Base-by-base conservation (phyloP, 2,888 invertebrate species). In the Heterodera filipjevi region DNA sequence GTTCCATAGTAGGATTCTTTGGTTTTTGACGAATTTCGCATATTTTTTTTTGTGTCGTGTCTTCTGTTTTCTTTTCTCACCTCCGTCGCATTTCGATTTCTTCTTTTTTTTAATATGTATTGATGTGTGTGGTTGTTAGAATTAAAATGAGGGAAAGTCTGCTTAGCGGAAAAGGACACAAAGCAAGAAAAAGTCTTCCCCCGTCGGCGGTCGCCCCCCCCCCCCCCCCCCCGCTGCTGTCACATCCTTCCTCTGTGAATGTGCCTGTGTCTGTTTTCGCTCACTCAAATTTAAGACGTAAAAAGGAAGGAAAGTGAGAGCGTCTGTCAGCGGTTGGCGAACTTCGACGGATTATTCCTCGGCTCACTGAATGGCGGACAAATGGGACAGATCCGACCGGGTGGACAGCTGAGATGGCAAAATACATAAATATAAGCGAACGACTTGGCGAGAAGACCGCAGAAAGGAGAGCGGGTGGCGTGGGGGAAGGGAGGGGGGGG, bases 241-340 rank as follows among this genome's bases (percentile, higher is more conserved):
- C 68, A 68, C 68, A 68, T 68, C 59, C 59, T 59, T 68, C 68
- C 33, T 68, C 8, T 33, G 30, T 66, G 66, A 32, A 32, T 68
- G 12, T 66, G 10, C 2, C 6, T 66, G 32, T 68, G 33, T 68
- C 35, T 68, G 33, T 35, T 35, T 35, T 68, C 66, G 30, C 66
- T 49, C 68, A 32, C 33, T 66, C 66, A 68, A 32, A 33, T 68
- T 68, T 68, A 68, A 68, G 68, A 68, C 68, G 32, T 68, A 68
- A 68, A 68, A 68, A 12, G 0, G 22, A 68, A 19, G 35, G 68
- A 35, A 68, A 35, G 35, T 35, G 68, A 64, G 64, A 68, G 68
- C 68, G 68, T 68, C 68, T 68, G 68, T 68, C 68, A 68, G 68
- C 59, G 59, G 59, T 59, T 59, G 59, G 59, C 59, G 59, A 59